Evolutionary conservation across 2,797 vertebrate genomes (phyloP).

Genomic region (Tenualosa ilisha): DNA sequence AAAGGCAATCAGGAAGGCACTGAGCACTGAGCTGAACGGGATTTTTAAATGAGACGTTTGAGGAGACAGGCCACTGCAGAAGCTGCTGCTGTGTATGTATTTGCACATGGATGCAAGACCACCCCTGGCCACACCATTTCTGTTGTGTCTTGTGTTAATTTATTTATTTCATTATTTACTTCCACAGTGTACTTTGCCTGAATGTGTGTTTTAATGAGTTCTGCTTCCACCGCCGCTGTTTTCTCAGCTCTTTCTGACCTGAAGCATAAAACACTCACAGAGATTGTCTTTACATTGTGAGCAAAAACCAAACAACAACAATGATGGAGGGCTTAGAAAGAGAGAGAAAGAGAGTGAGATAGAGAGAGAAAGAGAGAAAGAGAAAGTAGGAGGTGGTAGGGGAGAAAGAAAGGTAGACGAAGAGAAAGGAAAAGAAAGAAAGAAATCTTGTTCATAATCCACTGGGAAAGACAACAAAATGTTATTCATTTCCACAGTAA

Average conservation of each 20-base stretch:
- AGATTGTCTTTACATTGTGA: neutral
- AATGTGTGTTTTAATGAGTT: conserved; percentile 10
- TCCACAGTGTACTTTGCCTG: neutral
- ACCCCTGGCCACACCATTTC: neutral
- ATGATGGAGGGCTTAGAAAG: neutral
- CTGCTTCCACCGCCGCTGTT: neutral
- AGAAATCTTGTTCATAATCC: neutral
- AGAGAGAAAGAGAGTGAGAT: no score
- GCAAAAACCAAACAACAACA: neutral
- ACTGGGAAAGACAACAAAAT: conserved; percentile 3
- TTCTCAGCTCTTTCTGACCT: neutral
- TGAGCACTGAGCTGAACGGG: neutral
- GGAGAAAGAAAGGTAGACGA: neutral
- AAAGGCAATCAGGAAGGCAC: neutral
- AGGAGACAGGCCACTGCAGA: neutral
- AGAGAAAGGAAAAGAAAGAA: neutral
- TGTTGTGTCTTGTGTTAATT: neutral
- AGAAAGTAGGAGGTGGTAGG: neutral
- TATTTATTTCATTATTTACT: neutral
- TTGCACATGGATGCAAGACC: neutral
- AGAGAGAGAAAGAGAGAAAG: neutral
- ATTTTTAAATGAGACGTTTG: neutral
- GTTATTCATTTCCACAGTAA: conserved; percentile 12
- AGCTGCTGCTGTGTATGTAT: neutral
- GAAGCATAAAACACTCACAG: neutral